These are phyloP conservation scores for Caenorhabditis inopinata DNA, from an alignment of 1,140 invertebrate species.

Conservation along the genomic window DNA sequence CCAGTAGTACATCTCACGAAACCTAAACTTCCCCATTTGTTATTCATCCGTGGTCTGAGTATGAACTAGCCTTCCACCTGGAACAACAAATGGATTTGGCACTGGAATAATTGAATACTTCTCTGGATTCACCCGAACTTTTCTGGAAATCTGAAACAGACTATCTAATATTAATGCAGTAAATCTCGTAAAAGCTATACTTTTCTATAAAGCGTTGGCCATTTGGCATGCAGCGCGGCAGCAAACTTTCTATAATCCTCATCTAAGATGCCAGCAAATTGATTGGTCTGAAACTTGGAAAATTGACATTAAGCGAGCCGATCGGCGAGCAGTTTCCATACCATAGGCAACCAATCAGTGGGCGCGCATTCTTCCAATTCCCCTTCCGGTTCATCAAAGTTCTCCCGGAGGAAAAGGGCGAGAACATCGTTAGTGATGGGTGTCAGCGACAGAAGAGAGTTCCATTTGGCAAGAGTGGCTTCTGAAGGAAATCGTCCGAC, in stretches of 20 bases:
- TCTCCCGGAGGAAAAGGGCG: conserved; percentile 50
- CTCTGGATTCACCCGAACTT: conserved; percentile 75
- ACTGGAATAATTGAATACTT: conserved; percentile 80
- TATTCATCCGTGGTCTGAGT: not conserved
- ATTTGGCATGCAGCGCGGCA: conserved; percentile 71
- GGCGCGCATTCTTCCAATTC: conserved; percentile 57
- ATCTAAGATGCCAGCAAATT: conserved; percentile 72
- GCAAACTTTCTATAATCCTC: conserved; percentile 70
- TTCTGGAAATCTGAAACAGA: conserved; percentile 70
- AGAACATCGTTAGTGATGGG: conserved; percentile 44
- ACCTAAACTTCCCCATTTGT: conserved; percentile 68
- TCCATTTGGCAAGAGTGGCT: conserved; percentile 51
- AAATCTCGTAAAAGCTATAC: conserved; percentile 39
- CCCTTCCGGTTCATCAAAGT: conserved; percentile 59
- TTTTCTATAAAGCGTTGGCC: conserved; percentile 79
- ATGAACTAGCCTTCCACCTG: conserved; percentile 73
- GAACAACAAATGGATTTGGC: conserved; percentile 84
- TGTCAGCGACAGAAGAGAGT: conserved; percentile 39
- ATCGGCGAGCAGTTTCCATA: too few relatives aligned
- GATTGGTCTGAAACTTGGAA: conserved; percentile 19
- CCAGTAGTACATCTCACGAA: conserved; percentile 83
- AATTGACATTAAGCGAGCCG: too few relatives aligned
- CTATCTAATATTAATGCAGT: not conserved
- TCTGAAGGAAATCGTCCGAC: conserved; percentile 55
- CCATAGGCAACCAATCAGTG: conserved; percentile 50